Evolutionary conservation across 2,113 vertebrate species (phyloP).

Genomic region (Festucalex cinctus): DNA sequence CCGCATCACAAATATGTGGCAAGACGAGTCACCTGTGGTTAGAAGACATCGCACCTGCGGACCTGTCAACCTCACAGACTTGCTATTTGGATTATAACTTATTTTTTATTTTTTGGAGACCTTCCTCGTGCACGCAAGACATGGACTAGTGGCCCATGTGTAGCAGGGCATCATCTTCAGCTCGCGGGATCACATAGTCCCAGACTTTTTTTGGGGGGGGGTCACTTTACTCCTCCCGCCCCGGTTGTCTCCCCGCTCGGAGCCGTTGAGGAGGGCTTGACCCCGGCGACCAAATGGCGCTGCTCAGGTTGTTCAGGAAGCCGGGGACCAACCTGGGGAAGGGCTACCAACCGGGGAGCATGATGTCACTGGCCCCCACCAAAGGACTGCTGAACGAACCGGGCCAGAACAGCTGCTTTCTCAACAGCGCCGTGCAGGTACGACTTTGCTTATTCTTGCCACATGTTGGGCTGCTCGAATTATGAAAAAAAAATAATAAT

Average conservation of each 20-base stretch:
- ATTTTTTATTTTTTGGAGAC: background rate
- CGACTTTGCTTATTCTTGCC: constrained; percentile 26
- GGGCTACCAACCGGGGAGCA: constrained; percentile 90
- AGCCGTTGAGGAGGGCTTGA: constrained; percentile 35
- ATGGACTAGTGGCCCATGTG: constrained; percentile 60
- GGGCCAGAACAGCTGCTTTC: constrained; percentile 98
- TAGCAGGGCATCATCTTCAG: constrained; percentile 45
- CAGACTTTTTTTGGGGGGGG: constrained; percentile 27
- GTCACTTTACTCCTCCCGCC: background rate
- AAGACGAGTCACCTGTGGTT: constrained; percentile 22
- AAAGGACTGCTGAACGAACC: constrained; percentile 95
- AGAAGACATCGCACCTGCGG: constrained; percentile 12
- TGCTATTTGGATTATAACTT: constrained; percentile 38
- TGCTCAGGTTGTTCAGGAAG: constrained; percentile 90
- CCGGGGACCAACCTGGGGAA: constrained; percentile 88
- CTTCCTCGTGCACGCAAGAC: constrained; percentile 31
- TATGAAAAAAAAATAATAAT: too few relatives aligned
- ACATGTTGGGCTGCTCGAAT: background rate
- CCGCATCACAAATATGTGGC: background rate
- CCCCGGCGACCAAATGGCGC: constrained; percentile 82
- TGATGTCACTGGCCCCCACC: constrained; percentile 92
- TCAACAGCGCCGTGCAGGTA: constrained; percentile 99
- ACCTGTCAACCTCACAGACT: constrained; percentile 24
- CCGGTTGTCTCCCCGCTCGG: constrained; percentile 18
- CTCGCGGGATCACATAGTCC: constrained; percentile 62